Base-by-base conservation (phyloP, 2,113 vertebrate species). In the Perca flavescens region DNA sequence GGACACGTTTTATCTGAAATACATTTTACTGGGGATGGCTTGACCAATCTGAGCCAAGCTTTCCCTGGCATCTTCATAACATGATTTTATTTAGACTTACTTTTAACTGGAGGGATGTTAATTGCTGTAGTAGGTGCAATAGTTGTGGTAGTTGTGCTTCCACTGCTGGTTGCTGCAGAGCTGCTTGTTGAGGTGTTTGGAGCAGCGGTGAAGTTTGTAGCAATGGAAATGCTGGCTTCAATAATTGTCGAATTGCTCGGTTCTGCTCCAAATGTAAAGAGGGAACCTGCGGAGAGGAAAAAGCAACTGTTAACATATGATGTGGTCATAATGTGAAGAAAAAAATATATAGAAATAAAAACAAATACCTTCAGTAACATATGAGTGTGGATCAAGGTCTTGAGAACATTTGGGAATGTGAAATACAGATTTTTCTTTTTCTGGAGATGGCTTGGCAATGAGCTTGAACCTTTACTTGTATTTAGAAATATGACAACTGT, bases 231-330 rank as follows among this genome's bases (percentile, higher is more conserved):
- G 10, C 63, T 81, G 34, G 58, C 69, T 62, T 86, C 82, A 25
- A 72, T 74, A 2, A 86, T 80, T 15, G 92, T 82, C 47, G 90
- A 89, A 76, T 91, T 92, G 40, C 87, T 92, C 12, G 83, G 92
- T 4, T 91, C 91, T 57, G 91, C 91, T 80, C 92, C 93, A 65
- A 93, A 94, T 22, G 92, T 93, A 82, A 95, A 95, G 62, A 96
- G 83, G 58, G 92, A 93, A 69, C 94, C 95, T 96, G 66, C 58
- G 77, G 9, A 28, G 57, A 31, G 60, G 49, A 85, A 75, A 69
- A 87, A 40, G 66, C 21, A 25, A 2, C 15, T 71, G 14, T 69
- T 40, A 50, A 70, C 10, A 49, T 43, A 66, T 7, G 1, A 54
- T 1, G 54, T n/a, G 40, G 31, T 28, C 43, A 17, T n/a, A 15